Evolutionary conservation across 2,113 vertebrate species (phyloP), one percentile per base, ranked within the genome.

Genomic region (Toxotes chatareus): DNA sequence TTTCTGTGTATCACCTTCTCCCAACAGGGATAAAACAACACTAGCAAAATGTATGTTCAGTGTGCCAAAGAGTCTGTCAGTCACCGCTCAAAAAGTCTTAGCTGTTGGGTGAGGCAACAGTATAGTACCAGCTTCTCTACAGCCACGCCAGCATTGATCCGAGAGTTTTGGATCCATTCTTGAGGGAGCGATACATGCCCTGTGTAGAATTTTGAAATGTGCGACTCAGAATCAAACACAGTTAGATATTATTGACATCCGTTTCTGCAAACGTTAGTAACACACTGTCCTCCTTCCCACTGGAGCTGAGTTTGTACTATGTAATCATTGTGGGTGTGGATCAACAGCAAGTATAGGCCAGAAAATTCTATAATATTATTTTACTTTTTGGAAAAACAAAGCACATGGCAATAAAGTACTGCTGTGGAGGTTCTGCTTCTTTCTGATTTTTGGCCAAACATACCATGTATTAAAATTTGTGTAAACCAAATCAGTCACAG

Each of bases 71-170:
- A 65, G 34, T 17, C 51, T 76, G 65, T 60, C 55, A 67, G 31
- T 76, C 63, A 69, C 68, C 42, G 59, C 21, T 46, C 73, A 40
- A 31, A 53, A 68, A 40, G 46, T 66, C 34, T 49, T 31, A 42
- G 13, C 51, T 70, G 40, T 44, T 38, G 23, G 38, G 76, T 60
- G 57, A 84, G 62, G 49, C 38, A 64, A 75, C 14, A 44, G 5
- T 8, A 56, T 12, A 56, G n/a, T 23, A 23, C 36, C 6, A 32
- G 23, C 61, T 44, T 34, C 34, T 69, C 40, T 23, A 59, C 40
- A 59, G 69, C n/a, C n/a, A 47, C 44, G 8, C 11, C n/a, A 75
- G 40, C 49, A 73, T 53, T 72, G 65, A 84, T 71, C 57, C 60
- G 32, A 62, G 53, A 42, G 32, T 27, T 67, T 42, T 57, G 32